These are phyloP conservation scores for Pollachius pollachius DNA, from an alignment of 2,113 vertebrate species.

Conservation along the genomic window DNA sequence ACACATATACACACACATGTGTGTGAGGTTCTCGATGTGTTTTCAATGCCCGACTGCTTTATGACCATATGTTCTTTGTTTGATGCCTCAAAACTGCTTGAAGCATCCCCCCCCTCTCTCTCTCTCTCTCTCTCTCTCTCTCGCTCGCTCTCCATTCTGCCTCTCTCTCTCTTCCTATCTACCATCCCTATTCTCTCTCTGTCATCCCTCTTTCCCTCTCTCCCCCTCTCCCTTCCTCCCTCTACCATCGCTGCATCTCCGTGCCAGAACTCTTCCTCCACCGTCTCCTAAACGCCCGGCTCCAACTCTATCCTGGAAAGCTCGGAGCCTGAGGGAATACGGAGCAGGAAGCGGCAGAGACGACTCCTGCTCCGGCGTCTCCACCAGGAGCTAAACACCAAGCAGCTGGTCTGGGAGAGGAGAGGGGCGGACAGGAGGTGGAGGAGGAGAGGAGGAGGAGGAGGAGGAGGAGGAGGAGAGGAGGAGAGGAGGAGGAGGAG, in stretches of 20 bases:
- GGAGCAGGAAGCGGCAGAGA: constrained; percentile 65
- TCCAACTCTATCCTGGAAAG: constrained; percentile 39
- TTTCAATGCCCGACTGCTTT: no score
- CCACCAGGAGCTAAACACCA: constrained; percentile 56
- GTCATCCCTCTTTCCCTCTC: no score
- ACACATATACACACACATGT: no score
- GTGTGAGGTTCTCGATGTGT: no score
- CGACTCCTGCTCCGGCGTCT: constrained; percentile 54
- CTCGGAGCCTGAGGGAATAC: constrained; percentile 59
- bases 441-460: no score
- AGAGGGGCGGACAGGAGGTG: constrained; percentile 18
- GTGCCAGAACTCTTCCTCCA: constrained; percentile 1
- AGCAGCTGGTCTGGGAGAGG: constrained; percentile 63
- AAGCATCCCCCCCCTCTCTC: constrained; percentile 20
- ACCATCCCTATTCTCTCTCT: no score
- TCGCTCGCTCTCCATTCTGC: no score
- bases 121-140: no score
- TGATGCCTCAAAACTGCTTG: constrained; percentile 27
- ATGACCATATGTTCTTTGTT: constrained; percentile 52
- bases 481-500: no score
- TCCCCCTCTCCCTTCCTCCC: no score
- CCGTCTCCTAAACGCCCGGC: constrained; percentile 35
- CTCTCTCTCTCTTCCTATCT: no score
- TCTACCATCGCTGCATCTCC: not conserved
- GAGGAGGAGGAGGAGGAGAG: no score